Conservation (phyloP, 2,113 vertebrate genomes). For the Heliornis fulica region DNA sequence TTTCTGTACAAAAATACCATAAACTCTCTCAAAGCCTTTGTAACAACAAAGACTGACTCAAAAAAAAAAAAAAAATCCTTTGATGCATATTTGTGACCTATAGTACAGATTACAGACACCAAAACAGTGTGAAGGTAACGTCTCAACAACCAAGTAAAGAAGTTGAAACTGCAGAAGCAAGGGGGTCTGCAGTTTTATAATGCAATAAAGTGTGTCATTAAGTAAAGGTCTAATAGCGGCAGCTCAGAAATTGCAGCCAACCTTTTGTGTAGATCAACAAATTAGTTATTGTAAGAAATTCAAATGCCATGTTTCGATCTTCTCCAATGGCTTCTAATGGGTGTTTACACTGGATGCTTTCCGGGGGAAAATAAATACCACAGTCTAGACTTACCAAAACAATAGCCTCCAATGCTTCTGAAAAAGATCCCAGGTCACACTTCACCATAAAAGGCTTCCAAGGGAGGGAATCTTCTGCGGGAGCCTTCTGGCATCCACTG, state of each 20-base stretch:
- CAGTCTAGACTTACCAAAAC: background rate
- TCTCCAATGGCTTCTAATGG: background rate
- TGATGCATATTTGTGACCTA: background rate
- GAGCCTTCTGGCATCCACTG: background rate
- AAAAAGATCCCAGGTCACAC: background rate
- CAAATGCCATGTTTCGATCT: background rate
- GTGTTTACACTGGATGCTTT: background rate
- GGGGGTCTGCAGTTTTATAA: background rate
- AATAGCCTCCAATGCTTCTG: background rate
- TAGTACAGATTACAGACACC: background rate
- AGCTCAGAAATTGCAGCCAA: background rate
- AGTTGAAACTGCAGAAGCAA: background rate
- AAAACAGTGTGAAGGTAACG: background rate
- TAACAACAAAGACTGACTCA: background rate
- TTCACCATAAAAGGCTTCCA: background rate
- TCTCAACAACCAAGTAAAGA: background rate
- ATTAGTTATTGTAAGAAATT: background rate
- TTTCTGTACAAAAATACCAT: conserved; percentile 14
- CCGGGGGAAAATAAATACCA: background rate
- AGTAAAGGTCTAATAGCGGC: background rate
- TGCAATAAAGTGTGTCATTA: background rate
- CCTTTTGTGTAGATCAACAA: background rate
- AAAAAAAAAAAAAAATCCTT: background rate
- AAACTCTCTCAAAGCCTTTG: background rate
- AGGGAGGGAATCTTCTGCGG: background rate